A percentile compares a stretch with the other conserved stretches of the same genome.
Conservation (phyloP, 2,113 vertebrate genomes). For the Vulpes vulpes region DNA sequence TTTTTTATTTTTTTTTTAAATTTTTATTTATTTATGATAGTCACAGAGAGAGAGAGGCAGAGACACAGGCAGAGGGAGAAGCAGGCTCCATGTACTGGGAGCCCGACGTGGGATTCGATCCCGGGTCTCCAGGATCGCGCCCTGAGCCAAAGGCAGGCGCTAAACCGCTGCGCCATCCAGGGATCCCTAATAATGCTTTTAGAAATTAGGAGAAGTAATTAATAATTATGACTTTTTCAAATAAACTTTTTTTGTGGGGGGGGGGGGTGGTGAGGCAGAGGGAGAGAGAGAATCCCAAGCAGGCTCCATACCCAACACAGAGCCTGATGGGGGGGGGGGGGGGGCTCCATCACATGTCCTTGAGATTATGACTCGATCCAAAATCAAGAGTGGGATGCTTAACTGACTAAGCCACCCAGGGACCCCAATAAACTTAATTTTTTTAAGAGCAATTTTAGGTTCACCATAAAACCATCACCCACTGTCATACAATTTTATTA, state of each 20-base stretch:
- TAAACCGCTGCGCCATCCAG: no score
- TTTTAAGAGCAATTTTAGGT: neutral
- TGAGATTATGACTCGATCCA: neutral
- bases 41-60: no score
- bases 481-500: neutral
- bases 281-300: neutral
- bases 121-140: no score
- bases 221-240: neutral
- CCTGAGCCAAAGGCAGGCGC: no score
- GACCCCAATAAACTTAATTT: neutral
- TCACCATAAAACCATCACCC: neutral
- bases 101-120: no score
- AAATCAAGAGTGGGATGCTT: neutral
- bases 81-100: no score
- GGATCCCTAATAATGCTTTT: neutral
- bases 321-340: neutral
- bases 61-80: no score
- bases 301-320: neutral
- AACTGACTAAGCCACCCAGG: neutral
- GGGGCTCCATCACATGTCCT: neutral
- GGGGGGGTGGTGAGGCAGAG: neutral
- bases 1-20: no score
- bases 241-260: neutral
- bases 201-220: neutral
- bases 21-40: no score